A percentile compares a stretch with the other conserved stretches of the same genome.
phyloP scores from a whole-genome alignment of 92 coral and sea anemone species.

The Anthopleura xanthogrammica region DNA sequence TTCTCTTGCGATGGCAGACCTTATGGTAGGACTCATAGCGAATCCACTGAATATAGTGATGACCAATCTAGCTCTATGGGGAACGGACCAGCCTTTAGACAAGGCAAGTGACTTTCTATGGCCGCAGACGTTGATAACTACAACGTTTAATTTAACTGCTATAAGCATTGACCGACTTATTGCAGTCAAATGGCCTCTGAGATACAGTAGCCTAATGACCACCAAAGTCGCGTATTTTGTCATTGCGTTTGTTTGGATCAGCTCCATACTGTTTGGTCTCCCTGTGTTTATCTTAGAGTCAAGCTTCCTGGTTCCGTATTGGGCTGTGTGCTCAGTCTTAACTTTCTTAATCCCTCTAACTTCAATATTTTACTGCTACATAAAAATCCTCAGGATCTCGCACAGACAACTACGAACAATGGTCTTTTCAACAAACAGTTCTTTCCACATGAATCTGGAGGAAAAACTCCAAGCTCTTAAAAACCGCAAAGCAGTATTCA shows the following conservation, averaged over 20 bases:
- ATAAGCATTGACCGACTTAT: constrained; percentile 51
- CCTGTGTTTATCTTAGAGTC: not conserved
- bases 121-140: constrained; percentile 45
- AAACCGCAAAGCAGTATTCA: constrained; percentile 1
- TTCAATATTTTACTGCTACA: not conserved
- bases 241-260: constrained; percentile 41
- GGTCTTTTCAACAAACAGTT: not conserved
- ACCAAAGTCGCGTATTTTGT: constrained; percentile 14
- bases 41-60: constrained; percentile 46
- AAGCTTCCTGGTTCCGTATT: not conserved
- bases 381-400: not conserved
- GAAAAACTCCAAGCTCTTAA: constrained; percentile 4
- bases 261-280: constrained; percentile 37
- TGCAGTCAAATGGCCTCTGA: constrained; percentile 39
- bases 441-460: not conserved
- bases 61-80: constrained; percentile 29
- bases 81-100: constrained; percentile 33
- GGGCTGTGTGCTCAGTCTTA: not conserved
- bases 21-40: constrained; percentile 41
- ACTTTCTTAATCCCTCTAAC: not conserved
- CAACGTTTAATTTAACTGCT: constrained; percentile 51
- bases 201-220: constrained; percentile 35
- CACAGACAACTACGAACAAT: constrained; percentile 1
- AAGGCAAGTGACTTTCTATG: constrained; percentile 57
- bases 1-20: constrained; percentile 45